Base-by-base conservation (phyloP, 2,113 vertebrate genomes). In the Percina caprodes region DNA sequence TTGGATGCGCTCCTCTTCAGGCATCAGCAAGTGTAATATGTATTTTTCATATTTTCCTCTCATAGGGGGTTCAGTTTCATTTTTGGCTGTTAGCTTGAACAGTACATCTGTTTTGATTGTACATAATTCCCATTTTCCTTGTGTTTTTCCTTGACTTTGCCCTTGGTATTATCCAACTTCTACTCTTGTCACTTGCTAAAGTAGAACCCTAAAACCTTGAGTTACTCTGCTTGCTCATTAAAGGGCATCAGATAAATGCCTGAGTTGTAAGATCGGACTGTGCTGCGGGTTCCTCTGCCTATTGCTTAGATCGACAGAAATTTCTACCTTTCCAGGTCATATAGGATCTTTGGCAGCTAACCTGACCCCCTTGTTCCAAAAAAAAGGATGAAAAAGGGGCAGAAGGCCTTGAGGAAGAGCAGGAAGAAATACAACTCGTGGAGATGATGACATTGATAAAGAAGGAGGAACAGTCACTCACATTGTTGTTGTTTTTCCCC, bases 31-130 rank as follows among this genome's bases (percentile, higher is more conserved):
- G 12, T 69, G 42, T 61, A 48, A 51, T 72, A 78, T 58, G 51
- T 51, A 71, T 82, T 79, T 87, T 77, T 79, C 79, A 83, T 83
- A 51, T 77, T 84, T 74, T 35, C 33, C 59, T 77, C 52, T 51
- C 8, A 52, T 59, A n/a, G 21, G 24, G 46, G 30, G 4, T 48
- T 51, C 26, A 19, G 72, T 78, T 65, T 68, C 24, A 46, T 45
- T 8, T 74, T 39, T 75, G 60, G 59, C 35, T 61, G 7, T 74
- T 58, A 45, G 67, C 60, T 66, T 14, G 14, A 76, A 56, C 21
- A 15, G 35, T 21, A 59, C 49, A 19, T 71, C 59, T 66, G 33
- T 65, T 69, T 56, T 30, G 14, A 70, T 67, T 67, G 8, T 16
- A 5, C 21, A 42, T 23, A 14, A 19, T 45, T 62, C 42, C 19